Conservation (phyloP, 1,140 invertebrate species). For the Doryteuthis pealeii region DNA sequence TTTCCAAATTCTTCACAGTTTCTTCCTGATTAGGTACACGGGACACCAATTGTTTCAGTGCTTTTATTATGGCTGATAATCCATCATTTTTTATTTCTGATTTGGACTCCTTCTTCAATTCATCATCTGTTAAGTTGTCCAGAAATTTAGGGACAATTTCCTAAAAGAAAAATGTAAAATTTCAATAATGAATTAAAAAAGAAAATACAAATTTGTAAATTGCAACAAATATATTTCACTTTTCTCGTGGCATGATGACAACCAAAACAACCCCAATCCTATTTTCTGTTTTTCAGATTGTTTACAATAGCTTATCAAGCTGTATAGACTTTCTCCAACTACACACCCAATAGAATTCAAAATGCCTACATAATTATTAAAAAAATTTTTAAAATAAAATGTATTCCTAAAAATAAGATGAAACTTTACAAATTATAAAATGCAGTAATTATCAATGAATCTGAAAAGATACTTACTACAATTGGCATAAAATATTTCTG, state of each 20-base stretch:
- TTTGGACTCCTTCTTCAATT: constrained; percentile 94
- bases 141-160: constrained; percentile 88
- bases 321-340: no score
- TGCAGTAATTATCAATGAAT: no score
- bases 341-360: no score
- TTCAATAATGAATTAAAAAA: constrained; percentile 1
- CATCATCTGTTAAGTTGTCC: constrained; percentile 94
- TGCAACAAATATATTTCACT: no score
- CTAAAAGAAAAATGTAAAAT: constrained; percentile 59
- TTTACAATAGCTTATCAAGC: no score
- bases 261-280: no score
- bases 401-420: no score
- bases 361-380: no score
- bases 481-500: constrained; percentile 92
- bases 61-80: constrained; percentile 61
- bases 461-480: constrained; percentile 68
- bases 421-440: no score
- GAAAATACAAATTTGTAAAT: neutral
- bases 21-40: constrained; percentile 79
- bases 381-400: no score
- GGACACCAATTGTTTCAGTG: constrained; percentile 83
- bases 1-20: constrained; percentile 85
- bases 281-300: no score
- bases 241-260: no score
- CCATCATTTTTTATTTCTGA: constrained; percentile 74